Percentiles rank a stretch among this genome's conserved stretches.
Conservation (phyloP, 1,140 invertebrate species). For the Asbolus verrucosus region DNA sequence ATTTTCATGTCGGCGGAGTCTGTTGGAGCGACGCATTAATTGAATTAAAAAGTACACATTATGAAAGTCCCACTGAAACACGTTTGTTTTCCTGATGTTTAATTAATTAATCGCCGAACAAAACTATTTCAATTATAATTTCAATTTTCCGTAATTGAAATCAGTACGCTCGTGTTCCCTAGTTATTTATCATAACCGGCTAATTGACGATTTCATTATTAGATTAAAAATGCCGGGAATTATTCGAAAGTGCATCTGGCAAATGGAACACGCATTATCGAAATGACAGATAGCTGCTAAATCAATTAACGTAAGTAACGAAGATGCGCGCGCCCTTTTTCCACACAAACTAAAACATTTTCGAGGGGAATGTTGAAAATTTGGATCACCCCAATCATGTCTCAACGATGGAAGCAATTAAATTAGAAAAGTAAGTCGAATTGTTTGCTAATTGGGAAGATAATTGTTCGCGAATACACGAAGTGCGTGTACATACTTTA, state of each 20-base stretch:
- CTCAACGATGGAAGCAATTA: not conserved
- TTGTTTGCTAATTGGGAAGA: too few relatives aligned
- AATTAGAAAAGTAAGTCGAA: too few relatives aligned
- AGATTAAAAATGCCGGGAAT: constrained; percentile 55
- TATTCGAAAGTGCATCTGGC: constrained; percentile 55
- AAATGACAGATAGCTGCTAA: constrained; percentile 56
- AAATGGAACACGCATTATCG: constrained; percentile 57
- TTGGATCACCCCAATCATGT: not conserved
- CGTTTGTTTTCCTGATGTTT: constrained; percentile 49
- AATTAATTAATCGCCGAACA: constrained; percentile 50
- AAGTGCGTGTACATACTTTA: too few relatives aligned
- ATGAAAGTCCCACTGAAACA: constrained; percentile 45
- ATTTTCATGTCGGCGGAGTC: constrained; percentile 25
- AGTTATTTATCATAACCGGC: constrained; percentile 54
- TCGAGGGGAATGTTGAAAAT: not conserved
- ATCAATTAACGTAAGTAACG: constrained; percentile 58
- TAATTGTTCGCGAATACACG: not conserved
- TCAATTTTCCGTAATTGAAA: constrained; percentile 57
- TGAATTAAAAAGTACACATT: constrained; percentile 51
- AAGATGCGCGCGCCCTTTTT: not conserved
- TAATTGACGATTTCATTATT: constrained; percentile 59
- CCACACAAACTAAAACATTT: not conserved
- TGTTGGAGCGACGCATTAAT: constrained; percentile 46
- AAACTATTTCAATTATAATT: constrained; percentile 55
- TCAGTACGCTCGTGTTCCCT: constrained; percentile 48